Evolutionary conservation across 2,113 vertebrate species (phyloP).

Genomic region (Brachypodius melanocephalos): DNA sequence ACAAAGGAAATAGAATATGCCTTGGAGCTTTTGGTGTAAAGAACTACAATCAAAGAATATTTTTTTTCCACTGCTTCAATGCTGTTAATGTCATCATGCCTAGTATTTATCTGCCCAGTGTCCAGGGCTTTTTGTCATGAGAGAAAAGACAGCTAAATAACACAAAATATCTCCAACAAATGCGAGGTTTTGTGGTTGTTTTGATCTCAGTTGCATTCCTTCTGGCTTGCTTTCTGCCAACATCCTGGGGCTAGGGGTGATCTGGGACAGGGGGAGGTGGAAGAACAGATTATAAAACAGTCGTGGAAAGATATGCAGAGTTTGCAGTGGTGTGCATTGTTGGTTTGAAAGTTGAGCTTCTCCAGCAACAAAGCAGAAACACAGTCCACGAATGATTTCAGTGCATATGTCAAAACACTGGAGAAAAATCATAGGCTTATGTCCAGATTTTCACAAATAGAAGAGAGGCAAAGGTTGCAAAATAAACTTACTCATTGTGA

Average conservation of each 20-base stretch:
- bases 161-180: not conserved
- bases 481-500: not conserved
- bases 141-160: not conserved
- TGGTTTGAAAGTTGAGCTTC: not conserved
- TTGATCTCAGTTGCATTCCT: not conserved
- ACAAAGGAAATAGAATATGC: not conserved
- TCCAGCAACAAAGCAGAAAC: not conserved
- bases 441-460: not conserved
- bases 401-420: not conserved
- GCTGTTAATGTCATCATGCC: not conserved
- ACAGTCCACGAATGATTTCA: not conserved
- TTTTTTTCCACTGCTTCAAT: not conserved
- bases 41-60: not conserved
- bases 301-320: not conserved
- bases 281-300: not conserved
- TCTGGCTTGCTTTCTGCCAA: not conserved
- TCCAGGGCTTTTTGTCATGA: not conserved
- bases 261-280: not conserved
- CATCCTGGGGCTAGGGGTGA: not conserved
- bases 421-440: not conserved
- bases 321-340: rapidly evolving
- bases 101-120: not conserved
- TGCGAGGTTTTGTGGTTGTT: not conserved
- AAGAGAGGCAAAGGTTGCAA: not conserved
- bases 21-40: not conserved